Evolutionary conservation across 1,140 invertebrate genomes (phyloP), one percentile per base, ranked within the genome.

Genomic region (Globodera rostochiensis): DNA sequence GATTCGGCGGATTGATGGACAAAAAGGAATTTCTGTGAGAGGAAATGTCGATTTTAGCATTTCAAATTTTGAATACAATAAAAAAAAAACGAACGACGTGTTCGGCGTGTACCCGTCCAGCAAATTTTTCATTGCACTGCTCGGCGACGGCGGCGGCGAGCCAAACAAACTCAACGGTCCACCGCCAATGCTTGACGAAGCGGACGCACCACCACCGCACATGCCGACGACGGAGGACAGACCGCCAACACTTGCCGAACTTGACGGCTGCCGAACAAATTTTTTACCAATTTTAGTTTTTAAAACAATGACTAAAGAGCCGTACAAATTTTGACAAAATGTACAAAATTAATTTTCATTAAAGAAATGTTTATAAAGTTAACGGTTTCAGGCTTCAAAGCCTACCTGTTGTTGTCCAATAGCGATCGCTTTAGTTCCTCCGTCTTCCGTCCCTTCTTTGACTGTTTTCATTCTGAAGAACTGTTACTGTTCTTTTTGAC

Each of bases 1-100:
- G 86, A 80, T 82, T 86, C 88, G 90, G 86, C 50, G 86, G 86
- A 81, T 85, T 90, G 21, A 83, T 73, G 53, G 81, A 83, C 19
- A 87, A 80, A 79, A 88, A 87, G 15, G 82, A 84, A 73, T 88
- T 86, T 6, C 80, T 87, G 64, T 36, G 84, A 60, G 7, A 53
- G 57, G 57, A 79, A 77, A 57, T 11, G 21, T 83, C 53, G n/a
- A n/a, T 11, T n/a, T 50, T 50, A 6, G 9, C 0, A 75, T 21
- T 60, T n/a, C 47, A 36, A 8, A 75, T 46, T 53, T 53, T 75
- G 7, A 75, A 75, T 13, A 53, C 46, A 75, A 49, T 7, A 4
- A 75, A 64, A 53, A 53, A 25, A 19, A 81, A 50, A 79, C 19
- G 19, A 25, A 81, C 76, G 15, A 13, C 7, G 7, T 13, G 19